Conservation (phyloP, 2,113 vertebrate species). For the Struthidea cinerea region DNA sequence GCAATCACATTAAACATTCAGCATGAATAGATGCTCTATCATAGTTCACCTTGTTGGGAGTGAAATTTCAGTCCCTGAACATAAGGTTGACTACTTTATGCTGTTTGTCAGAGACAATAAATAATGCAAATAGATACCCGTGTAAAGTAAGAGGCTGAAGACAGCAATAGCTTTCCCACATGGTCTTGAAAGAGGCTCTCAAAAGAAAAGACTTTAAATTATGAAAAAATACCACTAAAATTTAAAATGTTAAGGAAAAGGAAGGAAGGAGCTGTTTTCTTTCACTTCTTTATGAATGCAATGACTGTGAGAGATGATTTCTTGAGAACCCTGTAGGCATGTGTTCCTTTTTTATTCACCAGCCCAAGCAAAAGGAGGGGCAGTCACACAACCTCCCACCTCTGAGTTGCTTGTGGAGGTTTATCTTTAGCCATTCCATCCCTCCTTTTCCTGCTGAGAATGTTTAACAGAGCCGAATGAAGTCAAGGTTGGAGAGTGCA, state of each 20-base stretch:
- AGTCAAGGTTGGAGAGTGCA: not conserved
- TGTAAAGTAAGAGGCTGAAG: constrained; percentile 18
- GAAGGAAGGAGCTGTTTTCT: not conserved
- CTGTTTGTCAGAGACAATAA: constrained; percentile 18
- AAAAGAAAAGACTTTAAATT: not conserved
- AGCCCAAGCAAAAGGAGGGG: not conserved
- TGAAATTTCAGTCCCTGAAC: constrained; percentile 34
- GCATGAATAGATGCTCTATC: constrained; percentile 13
- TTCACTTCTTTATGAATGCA: not conserved
- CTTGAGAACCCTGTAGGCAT: not conserved
- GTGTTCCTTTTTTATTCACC: not conserved
- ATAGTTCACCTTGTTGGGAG: not conserved
- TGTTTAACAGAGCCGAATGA: not conserved
- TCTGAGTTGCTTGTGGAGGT: not conserved
- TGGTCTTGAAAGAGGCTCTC: not conserved
- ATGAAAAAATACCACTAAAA: not conserved
- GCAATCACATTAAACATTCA: constrained; percentile 58
- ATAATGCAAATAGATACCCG: constrained; percentile 7
- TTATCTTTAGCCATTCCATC: not conserved
- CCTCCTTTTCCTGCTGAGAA: not conserved
- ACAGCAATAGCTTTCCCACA: not conserved
- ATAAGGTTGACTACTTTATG: constrained; percentile 47
- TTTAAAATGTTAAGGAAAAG: not conserved
- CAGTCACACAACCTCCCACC: not conserved
- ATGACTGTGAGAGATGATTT: not conserved